A percentile compares a stretch with the other conserved stretches of the same genome.
phyloP scores from a whole-genome alignment of 2,113 vertebrate species.

The Ctenomys sociabilis region DNA sequence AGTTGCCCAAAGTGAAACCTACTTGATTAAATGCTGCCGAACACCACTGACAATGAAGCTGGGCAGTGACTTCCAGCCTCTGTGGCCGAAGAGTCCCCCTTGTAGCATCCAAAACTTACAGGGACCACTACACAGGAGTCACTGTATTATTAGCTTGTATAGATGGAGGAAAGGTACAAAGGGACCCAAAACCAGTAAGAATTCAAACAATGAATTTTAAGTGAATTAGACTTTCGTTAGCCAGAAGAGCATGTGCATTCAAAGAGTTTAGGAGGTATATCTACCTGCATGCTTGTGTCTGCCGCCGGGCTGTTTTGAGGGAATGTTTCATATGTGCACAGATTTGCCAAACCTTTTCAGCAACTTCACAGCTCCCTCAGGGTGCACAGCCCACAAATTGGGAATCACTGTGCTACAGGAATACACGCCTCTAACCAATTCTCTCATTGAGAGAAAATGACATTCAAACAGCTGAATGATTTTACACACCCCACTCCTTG shows the following conservation, averaged over 20 bases:
- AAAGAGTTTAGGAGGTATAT: not conserved
- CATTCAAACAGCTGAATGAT: conserved; percentile 13
- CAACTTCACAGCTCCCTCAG: not conserved
- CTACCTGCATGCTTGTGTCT: fast-evolving
- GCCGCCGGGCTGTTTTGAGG: not conserved
- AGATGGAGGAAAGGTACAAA: not conserved
- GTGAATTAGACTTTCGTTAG: not conserved
- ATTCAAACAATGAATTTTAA: not conserved
- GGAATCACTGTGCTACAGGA: not conserved
- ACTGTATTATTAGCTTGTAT: not conserved
- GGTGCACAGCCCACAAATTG: not conserved
- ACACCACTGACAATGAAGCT: not conserved
- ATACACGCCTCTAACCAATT: not conserved
- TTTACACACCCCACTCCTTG: conserved; percentile 19
- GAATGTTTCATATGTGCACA: too few species aligned
- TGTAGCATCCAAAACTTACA: not conserved
- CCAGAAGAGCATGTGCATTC: not conserved
- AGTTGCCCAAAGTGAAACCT: not conserved
- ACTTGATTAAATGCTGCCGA: not conserved
- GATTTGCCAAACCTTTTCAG: not conserved
- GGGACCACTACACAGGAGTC: not conserved
- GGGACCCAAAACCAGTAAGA: not conserved
- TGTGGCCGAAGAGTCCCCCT: not conserved
- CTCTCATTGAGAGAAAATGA: conserved; percentile 32
- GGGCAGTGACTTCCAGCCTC: not conserved